Evolutionary conservation across 2,797 vertebrate genomes (phyloP).

Genomic region (Todus mexicanus): DNA sequence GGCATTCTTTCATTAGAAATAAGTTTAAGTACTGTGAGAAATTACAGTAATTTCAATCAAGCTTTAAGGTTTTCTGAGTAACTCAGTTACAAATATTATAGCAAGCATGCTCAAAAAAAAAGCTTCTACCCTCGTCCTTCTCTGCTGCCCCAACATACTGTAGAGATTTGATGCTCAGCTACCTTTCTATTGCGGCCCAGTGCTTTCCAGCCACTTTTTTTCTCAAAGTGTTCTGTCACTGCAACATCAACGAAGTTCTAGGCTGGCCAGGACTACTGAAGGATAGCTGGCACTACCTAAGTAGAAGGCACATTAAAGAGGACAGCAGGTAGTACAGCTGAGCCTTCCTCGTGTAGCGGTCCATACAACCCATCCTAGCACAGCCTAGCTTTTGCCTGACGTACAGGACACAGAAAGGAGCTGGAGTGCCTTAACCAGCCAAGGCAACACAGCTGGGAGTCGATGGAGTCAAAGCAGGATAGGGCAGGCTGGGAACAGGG

Average conservation of each 20-base stretch:
- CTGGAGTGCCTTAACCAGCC: neutral
- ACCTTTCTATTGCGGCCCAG: neutral
- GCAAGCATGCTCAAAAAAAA: neutral
- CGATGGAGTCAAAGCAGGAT: neutral
- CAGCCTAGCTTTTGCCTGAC: neutral
- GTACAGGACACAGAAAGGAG: neutral
- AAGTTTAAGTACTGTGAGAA: slow-evolving; percentile 31
- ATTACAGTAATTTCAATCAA: slow-evolving; percentile 18
- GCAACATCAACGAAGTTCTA: neutral
- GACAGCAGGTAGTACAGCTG: neutral
- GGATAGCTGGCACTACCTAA: neutral
- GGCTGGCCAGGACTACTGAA: neutral
- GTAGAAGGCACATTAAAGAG: neutral
- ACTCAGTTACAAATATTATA: neutral
- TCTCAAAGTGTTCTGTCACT: neutral
- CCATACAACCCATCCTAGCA: neutral
- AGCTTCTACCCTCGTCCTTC: neutral
- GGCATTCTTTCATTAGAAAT: slow-evolving; percentile 35
- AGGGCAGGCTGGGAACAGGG: neutral
- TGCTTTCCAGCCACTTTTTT: neutral
- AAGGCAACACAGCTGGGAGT: neutral
- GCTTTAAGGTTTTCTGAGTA: slow-evolving; percentile 9
- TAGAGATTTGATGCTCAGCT: neutral
- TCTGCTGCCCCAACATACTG: neutral
- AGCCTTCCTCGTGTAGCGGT: neutral